phyloP scores from a whole-genome alignment of 1,140 invertebrate genomes.

The Micrasema longulum region DNA sequence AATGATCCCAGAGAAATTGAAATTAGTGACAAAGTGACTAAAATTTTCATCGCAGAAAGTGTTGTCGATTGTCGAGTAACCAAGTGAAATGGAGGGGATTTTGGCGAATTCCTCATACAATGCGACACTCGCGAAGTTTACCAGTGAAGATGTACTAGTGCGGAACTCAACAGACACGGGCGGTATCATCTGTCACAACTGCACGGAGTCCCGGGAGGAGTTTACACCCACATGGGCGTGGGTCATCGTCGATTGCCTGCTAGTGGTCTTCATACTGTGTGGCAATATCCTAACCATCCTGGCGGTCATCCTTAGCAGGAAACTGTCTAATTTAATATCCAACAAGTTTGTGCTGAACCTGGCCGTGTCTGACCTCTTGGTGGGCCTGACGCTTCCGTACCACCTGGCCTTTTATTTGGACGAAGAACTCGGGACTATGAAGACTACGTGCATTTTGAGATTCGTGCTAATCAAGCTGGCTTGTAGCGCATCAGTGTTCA shows the following conservation, averaged over 20 bases:
- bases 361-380: conserved; percentile 80
- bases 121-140: too few species aligned
- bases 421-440: conserved; percentile 67
- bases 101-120: too few species aligned
- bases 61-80: too few species aligned
- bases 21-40: too few species aligned
- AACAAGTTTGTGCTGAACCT: conserved; percentile 81
- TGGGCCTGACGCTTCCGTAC: conserved; percentile 79
- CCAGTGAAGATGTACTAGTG: too few species aligned
- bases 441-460: conserved; percentile 74
- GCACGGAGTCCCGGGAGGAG: conserved; percentile 53
- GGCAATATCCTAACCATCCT: conserved; percentile 81
- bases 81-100: too few species aligned
- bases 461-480: conserved; percentile 79
- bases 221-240: conserved; percentile 67
- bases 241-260: conserved; percentile 71
- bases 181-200: too few species aligned
- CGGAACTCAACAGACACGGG: too few species aligned
- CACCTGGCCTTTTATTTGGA: conserved; percentile 78
- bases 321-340: conserved; percentile 73
- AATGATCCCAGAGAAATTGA: too few species aligned
- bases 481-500: conserved; percentile 82
- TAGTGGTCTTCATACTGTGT: conserved; percentile 74
- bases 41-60: too few species aligned
- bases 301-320: conserved; percentile 74